Base-by-base conservation (phyloP, 1,140 invertebrate species). In the Anoplophora glabripennis region DNA sequence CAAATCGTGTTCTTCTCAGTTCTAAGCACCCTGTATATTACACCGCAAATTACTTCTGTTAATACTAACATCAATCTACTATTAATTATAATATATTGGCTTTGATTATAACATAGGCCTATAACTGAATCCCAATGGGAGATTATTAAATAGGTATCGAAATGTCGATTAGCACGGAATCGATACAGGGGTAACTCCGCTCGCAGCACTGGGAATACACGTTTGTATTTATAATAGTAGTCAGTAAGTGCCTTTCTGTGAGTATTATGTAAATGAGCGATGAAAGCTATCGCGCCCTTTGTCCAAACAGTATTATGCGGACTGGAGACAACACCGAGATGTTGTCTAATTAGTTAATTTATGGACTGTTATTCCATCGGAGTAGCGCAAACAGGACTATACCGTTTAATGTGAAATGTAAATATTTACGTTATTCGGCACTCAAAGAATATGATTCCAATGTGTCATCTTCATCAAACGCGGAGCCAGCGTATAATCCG, bases 281-380 rank as follows among this genome's bases (percentile, higher is more conserved):
- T 69, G 65, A 72, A 70, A 70, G 70, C 67, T 61, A 67, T 68
- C 60, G 57, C 60, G 56, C 70, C 70, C 69, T 71, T 72, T 70
- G 64, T 72, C 69, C 67, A 72, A 72, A 72, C 69, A 72, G 37
- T 44, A 70, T 70, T 70, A 70, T 66, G 61, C 68, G 67, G 36
- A 54, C 63, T 63, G 38, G 61, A 63, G 61, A 54, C 53, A 64
- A 59, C 54, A 65, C 61, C 33, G 58, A 69, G 64, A 68, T 66
- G 66, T 68, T 60, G 57, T 65, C 63, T 71, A 72, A 71, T 70
- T 66, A 72, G 66, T 70, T 72, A 73, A 73, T 73, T 73, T 72
- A 72, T 70, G 70, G 68, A 64, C 63, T 70, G 70, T 73, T 73
- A 70, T 73, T 73, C 53, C 56, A 66, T 59, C 58, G 48, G 49